Percentiles rank a stretch among this genome's conserved stretches.
phyloP scores from a whole-genome alignment of 2,888 invertebrate genomes.

The Cantharis rustica region DNA sequence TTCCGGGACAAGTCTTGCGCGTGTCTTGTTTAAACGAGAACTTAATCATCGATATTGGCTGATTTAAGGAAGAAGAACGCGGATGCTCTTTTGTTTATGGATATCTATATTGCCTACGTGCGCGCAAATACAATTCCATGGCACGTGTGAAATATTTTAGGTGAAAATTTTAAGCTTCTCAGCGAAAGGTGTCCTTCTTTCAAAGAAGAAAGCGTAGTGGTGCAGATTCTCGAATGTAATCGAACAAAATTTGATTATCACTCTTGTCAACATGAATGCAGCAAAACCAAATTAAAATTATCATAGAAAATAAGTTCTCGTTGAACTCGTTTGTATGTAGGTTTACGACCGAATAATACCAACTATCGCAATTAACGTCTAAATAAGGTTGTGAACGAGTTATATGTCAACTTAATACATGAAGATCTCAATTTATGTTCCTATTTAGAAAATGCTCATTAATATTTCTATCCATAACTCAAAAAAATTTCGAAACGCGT shows the following conservation, averaged over 20 bases:
- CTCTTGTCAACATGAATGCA: not conserved
- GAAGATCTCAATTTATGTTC: slow-evolving; percentile 22
- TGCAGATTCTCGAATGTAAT: not conserved
- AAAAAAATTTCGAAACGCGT: not conserved
- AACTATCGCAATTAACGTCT: slow-evolving; percentile 26
- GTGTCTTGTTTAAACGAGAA: slow-evolving; percentile 1
- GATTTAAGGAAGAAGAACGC: slow-evolving; percentile 9
- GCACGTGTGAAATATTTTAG: not conserved
- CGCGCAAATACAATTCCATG: not conserved
- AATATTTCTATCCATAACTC: not conserved
- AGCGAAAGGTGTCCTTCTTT: not conserved
- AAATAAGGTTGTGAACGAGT: slow-evolving; percentile 24
- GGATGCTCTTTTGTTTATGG: slow-evolving; percentile 2
- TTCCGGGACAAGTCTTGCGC: slow-evolving; percentile 15
- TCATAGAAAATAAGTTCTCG: slow-evolving; percentile 21
- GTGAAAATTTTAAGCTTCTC: not conserved
- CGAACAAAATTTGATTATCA: not conserved
- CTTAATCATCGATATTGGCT: not conserved
- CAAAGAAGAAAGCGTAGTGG: slow-evolving; percentile 1
- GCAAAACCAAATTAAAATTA: slow-evolving; percentile 12
- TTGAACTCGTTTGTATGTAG: slow-evolving; percentile 30
- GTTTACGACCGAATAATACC: slow-evolving; percentile 31
- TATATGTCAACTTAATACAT: slow-evolving; percentile 18
- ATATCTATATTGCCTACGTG: not conserved
- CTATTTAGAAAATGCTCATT: slow-evolving; percentile 4